phyloP scores from a whole-genome alignment of 1,140 invertebrate genomes.

The Brachionus asplanchnoidis region DNA sequence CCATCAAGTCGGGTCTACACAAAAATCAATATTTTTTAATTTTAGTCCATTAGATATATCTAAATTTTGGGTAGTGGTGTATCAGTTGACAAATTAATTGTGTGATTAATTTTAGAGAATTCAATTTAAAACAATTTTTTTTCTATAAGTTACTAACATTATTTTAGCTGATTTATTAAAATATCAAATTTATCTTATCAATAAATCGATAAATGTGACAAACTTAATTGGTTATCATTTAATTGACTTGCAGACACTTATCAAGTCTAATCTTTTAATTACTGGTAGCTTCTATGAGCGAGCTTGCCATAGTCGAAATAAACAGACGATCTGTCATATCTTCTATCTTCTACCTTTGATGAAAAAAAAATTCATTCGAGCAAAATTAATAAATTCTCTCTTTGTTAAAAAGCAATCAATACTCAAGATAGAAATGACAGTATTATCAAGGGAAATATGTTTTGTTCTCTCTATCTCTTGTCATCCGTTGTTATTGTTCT shows the following conservation, averaged over 20 bases:
- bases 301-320: background rate
- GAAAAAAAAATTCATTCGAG: background rate
- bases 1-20: background rate
- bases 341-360: conserved; percentile 14
- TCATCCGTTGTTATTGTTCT: conserved; percentile 25
- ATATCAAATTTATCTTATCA: conserved; percentile 27
- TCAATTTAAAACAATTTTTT: background rate
- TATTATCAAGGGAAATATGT: conserved; percentile 31
- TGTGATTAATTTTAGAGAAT: background rate
- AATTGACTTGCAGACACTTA: conserved; percentile 21
- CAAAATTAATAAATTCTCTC: conserved; percentile 24
- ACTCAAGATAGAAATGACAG: background rate
- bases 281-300: background rate
- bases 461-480: conserved; percentile 15
- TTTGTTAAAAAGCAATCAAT: conserved; percentile 34
- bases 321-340: background rate
- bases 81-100: background rate
- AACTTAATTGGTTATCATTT: conserved; percentile 30
- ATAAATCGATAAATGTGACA: conserved; percentile 33
- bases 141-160: background rate
- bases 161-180: conserved; percentile 1
- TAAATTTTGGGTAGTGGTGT: background rate
- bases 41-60: background rate
- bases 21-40: background rate
- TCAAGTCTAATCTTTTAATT: conserved; percentile 28